Evolutionary conservation across 2,113 vertebrate genomes (phyloP).

Genomic region (Pyrgilauda ruficollis): DNA sequence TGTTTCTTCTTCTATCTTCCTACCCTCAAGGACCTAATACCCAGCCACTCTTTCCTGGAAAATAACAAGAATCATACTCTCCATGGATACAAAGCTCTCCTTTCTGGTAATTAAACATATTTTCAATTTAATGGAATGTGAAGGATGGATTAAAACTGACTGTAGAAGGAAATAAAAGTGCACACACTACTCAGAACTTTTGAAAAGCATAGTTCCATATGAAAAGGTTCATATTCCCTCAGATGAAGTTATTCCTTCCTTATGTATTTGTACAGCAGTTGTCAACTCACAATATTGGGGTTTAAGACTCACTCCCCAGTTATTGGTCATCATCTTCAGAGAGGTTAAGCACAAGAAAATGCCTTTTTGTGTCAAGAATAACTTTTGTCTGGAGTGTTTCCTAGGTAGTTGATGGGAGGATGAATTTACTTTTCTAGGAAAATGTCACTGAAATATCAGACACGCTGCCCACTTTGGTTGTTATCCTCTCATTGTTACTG

Average conservation of each 20-base stretch:
- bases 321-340: neutral
- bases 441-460: neutral
- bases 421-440: neutral
- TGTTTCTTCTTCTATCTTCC: neutral
- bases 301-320: neutral
- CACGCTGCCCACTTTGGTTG: neutral
- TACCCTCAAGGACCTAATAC: neutral
- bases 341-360: neutral
- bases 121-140: neutral
- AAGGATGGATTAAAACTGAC: neutral
- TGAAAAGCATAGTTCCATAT: neutral
- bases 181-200: neutral
- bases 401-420: neutral
- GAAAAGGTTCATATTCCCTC: neutral
- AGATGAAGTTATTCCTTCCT: neutral
- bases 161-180: neutral
- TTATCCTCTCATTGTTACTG: neutral
- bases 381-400: neutral
- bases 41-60: neutral
- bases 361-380: neutral
- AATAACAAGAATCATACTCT: neutral
- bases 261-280: neutral
- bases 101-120: slow-evolving; percentile 20
- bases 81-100: neutral
- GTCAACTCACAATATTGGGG: neutral